Conservation (phyloP, 1,140 invertebrate genomes). For the Pachypsylla venusta region DNA sequence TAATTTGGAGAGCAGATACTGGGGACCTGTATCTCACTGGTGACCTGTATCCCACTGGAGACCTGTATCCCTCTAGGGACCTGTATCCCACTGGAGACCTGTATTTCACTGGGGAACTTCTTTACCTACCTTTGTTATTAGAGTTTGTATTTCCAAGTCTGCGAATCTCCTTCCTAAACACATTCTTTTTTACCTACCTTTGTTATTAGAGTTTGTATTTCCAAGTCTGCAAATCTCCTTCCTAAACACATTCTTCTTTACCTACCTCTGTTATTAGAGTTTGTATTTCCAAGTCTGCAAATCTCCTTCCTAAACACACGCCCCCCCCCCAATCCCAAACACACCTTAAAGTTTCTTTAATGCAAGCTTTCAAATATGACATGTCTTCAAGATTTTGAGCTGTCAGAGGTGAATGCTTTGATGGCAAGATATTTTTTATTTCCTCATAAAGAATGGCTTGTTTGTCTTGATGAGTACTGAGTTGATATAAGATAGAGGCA, state of each 20-base stretch:
- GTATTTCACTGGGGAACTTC: not conserved
- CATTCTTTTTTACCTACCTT: conserved; percentile 61
- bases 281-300: conserved; percentile 65
- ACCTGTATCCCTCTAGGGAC: too few species aligned
- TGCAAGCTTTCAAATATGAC: conserved; percentile 67
- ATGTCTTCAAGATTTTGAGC: conserved; percentile 48
- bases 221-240: conserved; percentile 61
- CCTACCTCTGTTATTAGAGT: conserved; percentile 52
- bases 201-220: conserved; percentile 54
- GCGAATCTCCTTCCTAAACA: conserved; percentile 67
- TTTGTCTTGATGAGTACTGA: conserved; percentile 55
- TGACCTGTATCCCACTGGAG: too few species aligned
- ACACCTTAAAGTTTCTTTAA: conserved; percentile 78
- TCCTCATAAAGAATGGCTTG: conserved; percentile 58
- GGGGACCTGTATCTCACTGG: too few species aligned
- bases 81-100: not conserved
- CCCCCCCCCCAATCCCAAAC: conserved; percentile 39
- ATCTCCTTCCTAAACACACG: conserved; percentile 63
- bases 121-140: conserved; percentile 48
- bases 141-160: conserved; percentile 57
- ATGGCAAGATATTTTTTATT: conserved; percentile 42
- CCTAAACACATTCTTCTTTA: conserved; percentile 67
- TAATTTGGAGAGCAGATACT: too few species aligned
- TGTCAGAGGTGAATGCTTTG: conserved; percentile 38
- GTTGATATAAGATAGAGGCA: conserved; percentile 61